These are phyloP conservation scores for Hippocampus kuda DNA, from an alignment of 2,797 vertebrate genomes.

Conservation along the genomic window DNA sequence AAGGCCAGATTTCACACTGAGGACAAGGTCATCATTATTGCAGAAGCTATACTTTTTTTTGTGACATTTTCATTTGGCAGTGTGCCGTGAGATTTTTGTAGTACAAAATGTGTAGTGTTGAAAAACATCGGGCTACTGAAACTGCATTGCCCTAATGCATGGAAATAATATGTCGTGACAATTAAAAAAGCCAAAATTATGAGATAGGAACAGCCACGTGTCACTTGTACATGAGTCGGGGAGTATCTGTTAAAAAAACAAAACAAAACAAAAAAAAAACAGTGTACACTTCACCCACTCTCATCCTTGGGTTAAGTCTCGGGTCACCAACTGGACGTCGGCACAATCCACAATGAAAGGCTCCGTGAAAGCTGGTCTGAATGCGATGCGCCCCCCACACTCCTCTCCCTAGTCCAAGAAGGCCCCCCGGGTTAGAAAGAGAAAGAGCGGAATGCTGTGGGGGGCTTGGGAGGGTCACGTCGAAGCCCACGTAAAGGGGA, in stretches of 20 bases:
- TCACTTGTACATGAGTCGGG: neutral
- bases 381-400: neutral
- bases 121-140: neutral
- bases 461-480: conserved; percentile 37
- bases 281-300: conserved; percentile 57
- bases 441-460: conserved; percentile 63
- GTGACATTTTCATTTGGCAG: too few species aligned
- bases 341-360: conserved; percentile 47
- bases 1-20: too few species aligned
- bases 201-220: neutral
- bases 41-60: too few species aligned
- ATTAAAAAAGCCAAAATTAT: too few species aligned
- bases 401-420: conserved; percentile 37
- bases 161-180: neutral
- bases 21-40: too few species aligned
- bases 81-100: neutral
- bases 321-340: conserved; percentile 22
- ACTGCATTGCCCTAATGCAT: neutral
- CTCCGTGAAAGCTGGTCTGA: conserved; percentile 24
- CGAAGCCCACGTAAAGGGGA: conserved; percentile 19
- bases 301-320: conserved; percentile 34
- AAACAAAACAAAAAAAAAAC: conserved; percentile 30
- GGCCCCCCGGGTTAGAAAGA: conserved; percentile 59
- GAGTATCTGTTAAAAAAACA: conserved; percentile 2
- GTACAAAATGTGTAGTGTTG: neutral